These are phyloP conservation scores for Epinephelus awoara DNA, from an alignment of 2,797 vertebrate species.

Conservation along the genomic window DNA sequence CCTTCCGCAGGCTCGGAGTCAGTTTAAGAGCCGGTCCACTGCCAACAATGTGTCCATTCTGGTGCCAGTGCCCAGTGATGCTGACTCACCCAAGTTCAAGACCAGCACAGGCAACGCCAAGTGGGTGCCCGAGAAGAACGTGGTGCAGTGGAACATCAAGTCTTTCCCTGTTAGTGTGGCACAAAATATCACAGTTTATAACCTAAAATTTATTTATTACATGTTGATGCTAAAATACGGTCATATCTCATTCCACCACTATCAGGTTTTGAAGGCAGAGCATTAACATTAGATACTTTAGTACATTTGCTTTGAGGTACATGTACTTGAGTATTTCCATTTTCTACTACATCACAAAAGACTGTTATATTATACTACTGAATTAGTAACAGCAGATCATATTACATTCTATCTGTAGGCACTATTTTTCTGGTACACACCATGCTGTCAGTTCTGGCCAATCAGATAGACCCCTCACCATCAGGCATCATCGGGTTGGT, in stretches of 20 bases:
- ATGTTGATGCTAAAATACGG: not conserved
- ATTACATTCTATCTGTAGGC: too few species aligned
- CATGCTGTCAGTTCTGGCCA: too few species aligned
- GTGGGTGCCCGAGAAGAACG: constrained; percentile 88
- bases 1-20: constrained; percentile 85
- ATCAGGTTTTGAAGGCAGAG: constrained; percentile 4
- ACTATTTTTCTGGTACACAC: too few species aligned
- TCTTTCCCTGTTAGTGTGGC: constrained; percentile 87
- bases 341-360: too few species aligned
- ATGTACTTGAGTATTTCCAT: too few species aligned
- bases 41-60: constrained; percentile 89
- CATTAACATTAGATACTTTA: not conserved
- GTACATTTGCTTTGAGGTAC: not conserved
- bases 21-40: constrained; percentile 89
- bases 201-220: not conserved
- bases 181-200: constrained; percentile 1
- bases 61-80: constrained; percentile 89
- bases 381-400: too few species aligned
- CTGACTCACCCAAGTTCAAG: constrained; percentile 90
- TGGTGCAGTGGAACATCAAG: constrained; percentile 89
- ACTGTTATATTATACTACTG: too few species aligned
- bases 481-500: too few species aligned
- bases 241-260: not conserved
- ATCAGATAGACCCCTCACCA: too few species aligned
- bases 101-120: constrained; percentile 88